Conservation (phyloP, 92 coral and sea anemone genomes). For the Siderastrea siderea region DNA sequence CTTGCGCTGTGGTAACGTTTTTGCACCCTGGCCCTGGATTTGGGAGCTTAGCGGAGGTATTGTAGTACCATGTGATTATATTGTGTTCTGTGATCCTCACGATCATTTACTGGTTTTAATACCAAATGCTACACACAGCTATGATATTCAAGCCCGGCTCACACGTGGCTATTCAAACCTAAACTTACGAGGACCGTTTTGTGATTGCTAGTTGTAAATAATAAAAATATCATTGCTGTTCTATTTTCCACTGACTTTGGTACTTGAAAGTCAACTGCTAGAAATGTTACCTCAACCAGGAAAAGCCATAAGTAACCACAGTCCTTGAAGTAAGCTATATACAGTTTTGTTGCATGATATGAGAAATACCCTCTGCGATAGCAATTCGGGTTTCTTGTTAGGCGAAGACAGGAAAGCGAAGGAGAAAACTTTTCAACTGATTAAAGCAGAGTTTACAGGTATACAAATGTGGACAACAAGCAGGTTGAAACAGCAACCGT, state of each 20-base stretch:
- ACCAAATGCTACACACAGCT: constrained; percentile 41
- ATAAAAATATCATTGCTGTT: constrained; percentile 26
- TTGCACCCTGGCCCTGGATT: constrained; percentile 51
- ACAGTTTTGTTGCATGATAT: constrained; percentile 35
- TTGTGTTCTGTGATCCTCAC: constrained; percentile 43
- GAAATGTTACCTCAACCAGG: constrained; percentile 13
- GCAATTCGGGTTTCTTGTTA: constrained; percentile 39
- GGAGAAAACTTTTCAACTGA: constrained; percentile 47
- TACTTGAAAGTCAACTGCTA: constrained; percentile 27
- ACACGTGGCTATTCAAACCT: constrained; percentile 30
- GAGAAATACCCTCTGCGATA: constrained; percentile 36
- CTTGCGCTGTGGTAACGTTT: too few species aligned
- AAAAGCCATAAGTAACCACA: constrained; percentile 30
- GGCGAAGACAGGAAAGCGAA: constrained; percentile 33
- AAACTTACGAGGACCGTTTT: constrained; percentile 12
- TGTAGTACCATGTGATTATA: constrained; percentile 37
- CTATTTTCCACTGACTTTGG: not conserved
- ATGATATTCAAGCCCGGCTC: constrained; percentile 42
- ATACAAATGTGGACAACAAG: constrained; percentile 64
- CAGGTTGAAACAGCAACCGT: constrained; percentile 44
- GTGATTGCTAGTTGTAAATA: constrained; percentile 17
- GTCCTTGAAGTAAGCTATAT: constrained; percentile 30
- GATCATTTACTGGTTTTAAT: constrained; percentile 40
- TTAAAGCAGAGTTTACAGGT: constrained; percentile 67
- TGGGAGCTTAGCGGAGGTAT: constrained; percentile 56